These are phyloP conservation scores for Cheilosia scutellata DNA, from an alignment of 2,888 invertebrate species.

Conservation along the genomic window DNA sequence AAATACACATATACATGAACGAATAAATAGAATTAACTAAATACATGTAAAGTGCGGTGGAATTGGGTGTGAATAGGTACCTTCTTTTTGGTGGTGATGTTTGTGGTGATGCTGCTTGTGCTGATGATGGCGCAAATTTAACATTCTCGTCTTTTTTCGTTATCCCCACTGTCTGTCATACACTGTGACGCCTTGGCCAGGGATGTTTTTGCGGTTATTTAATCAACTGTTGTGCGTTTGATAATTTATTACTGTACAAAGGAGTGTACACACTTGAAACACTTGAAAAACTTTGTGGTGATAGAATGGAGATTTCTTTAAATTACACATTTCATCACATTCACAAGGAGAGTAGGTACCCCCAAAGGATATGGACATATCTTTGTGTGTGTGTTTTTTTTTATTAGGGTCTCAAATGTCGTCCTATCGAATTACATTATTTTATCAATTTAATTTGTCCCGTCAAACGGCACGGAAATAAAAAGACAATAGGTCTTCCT, in stretches of 20 bases:
- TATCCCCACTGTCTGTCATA: not conserved
- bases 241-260: conserved; percentile 31
- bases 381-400: not conserved
- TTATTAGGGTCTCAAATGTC: not conserved
- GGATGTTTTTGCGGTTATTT: conserved; percentile 43
- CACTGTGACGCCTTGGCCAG: not conserved
- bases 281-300: conserved; percentile 19
- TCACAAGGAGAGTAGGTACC: not conserved
- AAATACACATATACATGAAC: not conserved
- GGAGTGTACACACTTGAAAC: conserved; percentile 23
- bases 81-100: conserved; percentile 69
- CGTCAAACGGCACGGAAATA: not conserved
- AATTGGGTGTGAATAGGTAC: conserved; percentile 28
- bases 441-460: not conserved
- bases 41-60: not conserved
- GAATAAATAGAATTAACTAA: conserved; percentile 58
- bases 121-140: conserved; percentile 68
- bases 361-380: conserved; percentile 1
- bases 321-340: conserved; percentile 7
- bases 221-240: conserved; percentile 50
- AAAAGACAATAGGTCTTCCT: not conserved
- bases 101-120: conserved; percentile 69
- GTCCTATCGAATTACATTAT: not conserved
- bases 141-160: conserved; percentile 32
- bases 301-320: not conserved